These are phyloP conservation scores for Argyresthia albistria DNA, from an alignment of 2,888 invertebrate genomes.

Conservation along the genomic window DNA sequence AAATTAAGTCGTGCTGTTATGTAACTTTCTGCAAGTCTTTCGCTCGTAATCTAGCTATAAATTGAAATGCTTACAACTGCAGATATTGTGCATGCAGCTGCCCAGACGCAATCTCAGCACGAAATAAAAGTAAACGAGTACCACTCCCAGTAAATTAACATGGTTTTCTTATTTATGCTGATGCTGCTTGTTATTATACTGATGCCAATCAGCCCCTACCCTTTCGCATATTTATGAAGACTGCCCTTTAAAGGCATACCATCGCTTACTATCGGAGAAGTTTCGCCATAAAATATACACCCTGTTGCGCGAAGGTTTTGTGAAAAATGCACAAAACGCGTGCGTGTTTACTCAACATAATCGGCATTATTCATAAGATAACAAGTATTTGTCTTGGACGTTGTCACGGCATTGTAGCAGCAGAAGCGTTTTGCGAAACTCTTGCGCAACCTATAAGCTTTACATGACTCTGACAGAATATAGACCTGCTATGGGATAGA, in stretches of 20 bases:
- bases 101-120: no score
- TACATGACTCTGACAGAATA: constrained; percentile 23
- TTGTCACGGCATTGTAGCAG: constrained; percentile 58
- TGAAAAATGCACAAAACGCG: constrained; percentile 52
- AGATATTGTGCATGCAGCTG: no score
- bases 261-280: no score
- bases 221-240: no score
- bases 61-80: no score
- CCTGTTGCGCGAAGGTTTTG: background rate
- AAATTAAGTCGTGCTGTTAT: background rate
- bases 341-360: constrained; percentile 63
- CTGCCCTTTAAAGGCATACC: no score
- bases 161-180: no score
- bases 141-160: no score
- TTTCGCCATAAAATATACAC: background rate
- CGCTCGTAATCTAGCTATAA: no score
- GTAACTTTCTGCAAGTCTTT: background rate
- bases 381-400: constrained; percentile 62
- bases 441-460: constrained; percentile 45
- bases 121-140: no score
- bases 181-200: no score
- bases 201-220: no score
- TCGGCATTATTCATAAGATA: constrained; percentile 72
- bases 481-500: constrained; percentile 31
- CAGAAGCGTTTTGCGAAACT: constrained; percentile 61